Conservation (phyloP, 2,888 invertebrate genomes). For the Glaucopsyche alexis region DNA sequence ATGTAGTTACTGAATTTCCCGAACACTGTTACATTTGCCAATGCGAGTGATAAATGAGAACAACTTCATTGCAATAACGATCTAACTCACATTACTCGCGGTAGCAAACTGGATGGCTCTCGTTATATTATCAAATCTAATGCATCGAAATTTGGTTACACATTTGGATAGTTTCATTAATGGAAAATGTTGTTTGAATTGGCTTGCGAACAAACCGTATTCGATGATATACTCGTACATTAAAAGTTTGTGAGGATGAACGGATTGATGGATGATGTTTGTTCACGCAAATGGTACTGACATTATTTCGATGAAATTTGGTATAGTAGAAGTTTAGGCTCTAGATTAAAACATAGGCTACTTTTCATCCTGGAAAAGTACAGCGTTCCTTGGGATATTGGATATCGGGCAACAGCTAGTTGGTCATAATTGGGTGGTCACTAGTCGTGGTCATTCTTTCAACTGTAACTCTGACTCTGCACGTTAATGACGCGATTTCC, state of each 20-base stretch:
- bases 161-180: not conserved
- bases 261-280: no score
- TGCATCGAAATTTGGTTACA: not conserved
- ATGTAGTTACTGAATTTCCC: not conserved
- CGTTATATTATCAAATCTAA: not conserved
- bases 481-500: no score
- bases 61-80: not conserved
- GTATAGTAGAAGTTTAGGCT: not conserved
- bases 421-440: no score
- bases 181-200: not conserved
- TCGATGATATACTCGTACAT: no score
- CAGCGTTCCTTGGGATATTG: no score
- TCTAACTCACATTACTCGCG: conserved; percentile 7
- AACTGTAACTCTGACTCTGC: no score
- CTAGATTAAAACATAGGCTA: not conserved
- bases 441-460: no score
- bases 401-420: no score
- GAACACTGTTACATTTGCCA: not conserved
- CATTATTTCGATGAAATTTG: not conserved
- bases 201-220: not conserved
- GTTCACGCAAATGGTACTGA: not conserved
- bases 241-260: no score
- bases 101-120: not conserved
- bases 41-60: not conserved
- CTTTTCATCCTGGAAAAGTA: no score